Percentiles rank a stretch among this genome's conserved stretches.
phyloP scores from a whole-genome alignment of 2,113 vertebrate species.

The Cebus imitator region DNA sequence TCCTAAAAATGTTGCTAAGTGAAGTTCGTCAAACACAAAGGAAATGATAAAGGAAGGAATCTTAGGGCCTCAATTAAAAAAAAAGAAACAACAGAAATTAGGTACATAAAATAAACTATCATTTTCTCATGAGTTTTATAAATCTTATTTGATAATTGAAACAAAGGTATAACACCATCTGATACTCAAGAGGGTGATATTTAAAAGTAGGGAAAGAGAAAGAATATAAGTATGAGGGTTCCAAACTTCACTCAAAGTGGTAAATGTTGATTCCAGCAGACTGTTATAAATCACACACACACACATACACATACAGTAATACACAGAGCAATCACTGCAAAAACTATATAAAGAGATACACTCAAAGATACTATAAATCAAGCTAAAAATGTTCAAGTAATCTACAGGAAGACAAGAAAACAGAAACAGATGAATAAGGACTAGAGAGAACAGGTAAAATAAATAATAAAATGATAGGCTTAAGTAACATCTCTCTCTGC shows the following conservation, averaged over 20 bases:
- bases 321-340: background rate
- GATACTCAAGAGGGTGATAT: background rate
- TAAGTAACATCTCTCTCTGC: no score
- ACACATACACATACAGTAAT: background rate
- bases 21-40: conserved; percentile 24
- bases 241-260: background rate
- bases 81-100: background rate
- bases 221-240: background rate
- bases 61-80: background rate
- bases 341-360: background rate
- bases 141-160: background rate
- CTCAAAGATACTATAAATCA: background rate
- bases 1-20: background rate
- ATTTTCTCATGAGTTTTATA: background rate
- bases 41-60: background rate
- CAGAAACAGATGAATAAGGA: background rate
- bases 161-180: background rate
- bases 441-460: background rate
- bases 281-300: background rate
- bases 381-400: conserved; percentile 24
- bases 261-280: background rate
- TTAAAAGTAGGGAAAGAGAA: background rate
- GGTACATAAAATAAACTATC: background rate
- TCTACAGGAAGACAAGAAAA: background rate
- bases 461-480: background rate